Evolutionary conservation across 2,888 invertebrate genomes (phyloP).

Genomic region (Spialia ferax): DNA sequence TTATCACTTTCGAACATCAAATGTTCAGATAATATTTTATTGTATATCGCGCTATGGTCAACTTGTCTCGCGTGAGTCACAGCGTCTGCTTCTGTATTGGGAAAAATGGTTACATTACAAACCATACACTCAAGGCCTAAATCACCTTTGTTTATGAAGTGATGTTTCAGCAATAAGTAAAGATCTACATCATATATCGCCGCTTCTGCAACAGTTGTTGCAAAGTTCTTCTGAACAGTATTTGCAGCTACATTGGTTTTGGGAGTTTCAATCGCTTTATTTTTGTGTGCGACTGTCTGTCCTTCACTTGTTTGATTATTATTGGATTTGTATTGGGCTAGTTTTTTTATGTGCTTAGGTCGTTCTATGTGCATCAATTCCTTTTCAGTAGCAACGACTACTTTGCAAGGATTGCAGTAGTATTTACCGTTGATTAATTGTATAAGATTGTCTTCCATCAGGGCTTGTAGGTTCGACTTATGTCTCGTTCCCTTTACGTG

Average conservation of each 20-base stretch:
- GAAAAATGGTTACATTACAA: background rate
- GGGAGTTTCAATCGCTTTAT: background rate
- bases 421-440: background rate
- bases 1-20: slow-evolving; percentile 17
- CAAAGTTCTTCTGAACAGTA: background rate
- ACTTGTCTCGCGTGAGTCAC: background rate
- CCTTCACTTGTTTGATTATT: background rate
- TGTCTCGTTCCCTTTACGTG: slow-evolving; percentile 40
- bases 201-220: background rate
- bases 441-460: slow-evolving; percentile 15
- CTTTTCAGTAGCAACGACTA: background rate
- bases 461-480: background rate
- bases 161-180: slow-evolving; percentile 9
- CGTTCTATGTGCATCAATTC: background rate
- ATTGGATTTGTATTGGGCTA: background rate
- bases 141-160: background rate
- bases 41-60: background rate
- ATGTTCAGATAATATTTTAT: background rate
- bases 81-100: background rate
- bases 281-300: background rate
- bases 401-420: slow-evolving; percentile 22
- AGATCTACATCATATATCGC: background rate
- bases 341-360: background rate
- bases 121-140: background rate
- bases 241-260: background rate